These are phyloP conservation scores for Rhodinocichla rosea DNA, from an alignment of 2,113 vertebrate species.

Conservation along the genomic window DNA sequence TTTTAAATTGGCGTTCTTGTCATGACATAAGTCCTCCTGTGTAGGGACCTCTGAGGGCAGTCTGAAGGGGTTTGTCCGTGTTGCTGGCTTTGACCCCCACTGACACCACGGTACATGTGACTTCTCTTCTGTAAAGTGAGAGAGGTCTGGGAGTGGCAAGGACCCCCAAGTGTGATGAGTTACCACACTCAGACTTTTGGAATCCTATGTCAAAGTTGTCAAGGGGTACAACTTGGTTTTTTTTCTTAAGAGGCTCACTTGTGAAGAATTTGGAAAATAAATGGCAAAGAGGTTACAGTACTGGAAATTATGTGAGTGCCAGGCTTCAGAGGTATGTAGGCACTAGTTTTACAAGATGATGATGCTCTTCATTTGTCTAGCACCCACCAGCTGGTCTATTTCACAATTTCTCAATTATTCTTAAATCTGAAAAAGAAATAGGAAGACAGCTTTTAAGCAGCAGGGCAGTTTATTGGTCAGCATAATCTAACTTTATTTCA, in stretches of 20 bases:
- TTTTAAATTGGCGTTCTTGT: neutral
- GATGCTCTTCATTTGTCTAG: neutral
- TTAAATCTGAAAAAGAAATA: neutral
- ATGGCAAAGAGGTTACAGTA: neutral
- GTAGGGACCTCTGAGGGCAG: too few species aligned
- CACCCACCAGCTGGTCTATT: neutral
- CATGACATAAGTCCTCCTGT: neutral
- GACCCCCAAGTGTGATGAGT: neutral
- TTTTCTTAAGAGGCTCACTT: neutral
- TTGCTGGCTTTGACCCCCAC: neutral
- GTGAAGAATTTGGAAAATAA: neutral
- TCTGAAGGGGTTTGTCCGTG: neutral
- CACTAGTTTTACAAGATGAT: neutral
- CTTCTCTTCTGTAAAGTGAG: neutral
- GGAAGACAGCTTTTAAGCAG: neutral
- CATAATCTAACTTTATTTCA: neutral
- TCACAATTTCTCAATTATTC: neutral
- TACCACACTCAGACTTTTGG: neutral
- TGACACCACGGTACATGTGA: accelerated
- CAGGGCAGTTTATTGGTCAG: neutral
- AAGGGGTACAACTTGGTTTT: neutral
- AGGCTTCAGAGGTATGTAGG: neutral
- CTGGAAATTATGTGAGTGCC: neutral
- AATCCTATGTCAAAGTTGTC: neutral
- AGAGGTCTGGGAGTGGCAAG: neutral